Conservation (phyloP, 2,797 vertebrate species). For the Neosilurus mollespiculum region DNA sequence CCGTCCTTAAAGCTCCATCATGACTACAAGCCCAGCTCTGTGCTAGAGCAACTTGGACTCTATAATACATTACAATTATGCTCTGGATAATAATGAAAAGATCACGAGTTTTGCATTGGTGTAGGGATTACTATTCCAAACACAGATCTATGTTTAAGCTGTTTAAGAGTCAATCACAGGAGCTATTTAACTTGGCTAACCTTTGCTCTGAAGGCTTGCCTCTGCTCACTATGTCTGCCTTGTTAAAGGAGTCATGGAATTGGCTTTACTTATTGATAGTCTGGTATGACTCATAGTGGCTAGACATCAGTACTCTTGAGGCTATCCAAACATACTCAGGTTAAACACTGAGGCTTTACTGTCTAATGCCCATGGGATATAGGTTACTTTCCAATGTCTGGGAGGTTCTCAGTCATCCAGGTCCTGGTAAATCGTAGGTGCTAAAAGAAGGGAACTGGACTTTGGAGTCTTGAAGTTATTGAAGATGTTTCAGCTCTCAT, state of each 20-base stretch:
- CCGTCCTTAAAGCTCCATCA: constrained; percentile 64
- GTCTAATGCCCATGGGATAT: constrained; percentile 41
- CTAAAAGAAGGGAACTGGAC: no score
- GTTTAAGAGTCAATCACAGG: constrained; percentile 62
- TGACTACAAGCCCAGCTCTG: constrained; percentile 74
- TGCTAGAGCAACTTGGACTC: constrained; percentile 65
- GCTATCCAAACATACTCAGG: constrained; percentile 51
- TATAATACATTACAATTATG: constrained; percentile 75
- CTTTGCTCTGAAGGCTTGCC: constrained; percentile 54
- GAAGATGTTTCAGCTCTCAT: no score
- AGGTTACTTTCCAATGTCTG: constrained; percentile 27
- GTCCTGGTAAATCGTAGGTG: no score
- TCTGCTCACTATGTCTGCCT: constrained; percentile 29
- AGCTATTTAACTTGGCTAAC: constrained; percentile 53
- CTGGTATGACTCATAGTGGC: constrained; percentile 52
- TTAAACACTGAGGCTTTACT: constrained; percentile 43
- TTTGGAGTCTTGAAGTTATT: no score
- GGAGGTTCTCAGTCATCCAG: no score
- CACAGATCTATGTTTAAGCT: constrained; percentile 63
- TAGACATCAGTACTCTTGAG: constrained; percentile 53
- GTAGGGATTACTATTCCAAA: constrained; percentile 66
- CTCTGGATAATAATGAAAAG: constrained; percentile 64
- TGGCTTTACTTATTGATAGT: constrained; percentile 55
- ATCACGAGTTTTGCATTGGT: constrained; percentile 61
- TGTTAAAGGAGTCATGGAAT: constrained; percentile 43